These are phyloP conservation scores for Rhaphigaster nebulosa DNA, from an alignment of 2,888 invertebrate species.

Conservation along the genomic window DNA sequence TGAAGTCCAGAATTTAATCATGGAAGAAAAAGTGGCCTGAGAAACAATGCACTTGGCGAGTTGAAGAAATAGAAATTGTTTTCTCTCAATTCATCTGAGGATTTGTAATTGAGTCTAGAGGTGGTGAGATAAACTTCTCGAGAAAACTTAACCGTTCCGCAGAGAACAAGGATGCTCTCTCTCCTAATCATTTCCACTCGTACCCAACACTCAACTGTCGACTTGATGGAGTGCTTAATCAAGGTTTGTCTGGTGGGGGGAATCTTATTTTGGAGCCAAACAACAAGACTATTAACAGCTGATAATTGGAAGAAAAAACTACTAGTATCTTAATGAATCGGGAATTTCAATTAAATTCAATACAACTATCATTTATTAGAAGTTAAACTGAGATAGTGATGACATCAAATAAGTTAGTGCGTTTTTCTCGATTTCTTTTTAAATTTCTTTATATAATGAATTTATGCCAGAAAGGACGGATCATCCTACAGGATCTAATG, in stretches of 20 bases:
- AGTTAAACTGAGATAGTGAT: no score
- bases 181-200: not conserved
- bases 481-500: no score
- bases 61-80: not conserved
- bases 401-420: no score
- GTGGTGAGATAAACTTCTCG: not conserved
- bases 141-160: not conserved
- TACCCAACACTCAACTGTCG: no score
- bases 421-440: no score
- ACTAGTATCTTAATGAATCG: not conserved
- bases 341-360: not conserved
- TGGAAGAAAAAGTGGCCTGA: not conserved
- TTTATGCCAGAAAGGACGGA: no score
- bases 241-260: not conserved
- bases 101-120: slow-evolving; percentile 27
- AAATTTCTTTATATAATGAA: no score
- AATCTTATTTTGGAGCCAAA: not conserved
- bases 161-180: not conserved
- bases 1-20: not conserved
- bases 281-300: not conserved
- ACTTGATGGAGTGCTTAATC: slow-evolving; percentile 22
- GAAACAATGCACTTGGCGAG: not conserved
- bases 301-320: not conserved
- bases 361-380: no score
- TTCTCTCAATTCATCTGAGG: not conserved